Evolutionary conservation across 2,888 invertebrate genomes (phyloP).

Genomic region (Anaspis maculata): DNA sequence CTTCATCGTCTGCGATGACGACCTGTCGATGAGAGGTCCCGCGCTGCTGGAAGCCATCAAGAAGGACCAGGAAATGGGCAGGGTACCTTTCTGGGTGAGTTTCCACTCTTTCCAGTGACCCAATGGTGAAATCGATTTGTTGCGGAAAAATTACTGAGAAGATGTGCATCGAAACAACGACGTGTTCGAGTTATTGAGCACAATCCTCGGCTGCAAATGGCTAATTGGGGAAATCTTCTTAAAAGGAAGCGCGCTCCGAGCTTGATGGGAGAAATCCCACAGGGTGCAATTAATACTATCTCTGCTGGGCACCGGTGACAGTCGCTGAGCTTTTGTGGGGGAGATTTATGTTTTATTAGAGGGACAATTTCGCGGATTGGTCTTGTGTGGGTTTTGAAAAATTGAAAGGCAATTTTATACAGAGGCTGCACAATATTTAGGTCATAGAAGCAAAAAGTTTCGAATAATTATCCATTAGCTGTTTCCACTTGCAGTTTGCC

Average conservation of each 20-base stretch:
- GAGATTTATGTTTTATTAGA: too few species aligned
- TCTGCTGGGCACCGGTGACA: constrained; percentile 13
- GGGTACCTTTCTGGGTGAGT: constrained; percentile 89
- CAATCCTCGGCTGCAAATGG: constrained; percentile 27
- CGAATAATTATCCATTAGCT: too few species aligned
- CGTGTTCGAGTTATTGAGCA: too few species aligned
- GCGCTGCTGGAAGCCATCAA: constrained; percentile 71
- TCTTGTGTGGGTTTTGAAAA: too few species aligned
- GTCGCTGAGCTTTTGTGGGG: constrained; percentile 1
- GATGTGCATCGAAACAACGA: too few species aligned
- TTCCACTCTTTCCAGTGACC: background rate
- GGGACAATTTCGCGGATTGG: too few species aligned
- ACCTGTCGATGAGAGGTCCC: constrained; percentile 75
- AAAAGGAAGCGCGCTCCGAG: constrained; percentile 23
- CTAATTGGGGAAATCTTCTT: constrained; percentile 42
- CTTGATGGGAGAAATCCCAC: constrained; percentile 25
- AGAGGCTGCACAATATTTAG: too few species aligned
- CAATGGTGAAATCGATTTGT: background rate
- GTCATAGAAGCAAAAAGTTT: too few species aligned
- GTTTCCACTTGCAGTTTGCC: too few species aligned
- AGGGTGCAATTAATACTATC: constrained; percentile 34
- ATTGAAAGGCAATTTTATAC: too few species aligned
- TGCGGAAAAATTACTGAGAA: too few species aligned
- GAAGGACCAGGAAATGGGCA: constrained; percentile 70
- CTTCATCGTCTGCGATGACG: constrained; percentile 82